phyloP scores from a whole-genome alignment of 2,113 vertebrate genomes.

The Trinectes maculatus region DNA sequence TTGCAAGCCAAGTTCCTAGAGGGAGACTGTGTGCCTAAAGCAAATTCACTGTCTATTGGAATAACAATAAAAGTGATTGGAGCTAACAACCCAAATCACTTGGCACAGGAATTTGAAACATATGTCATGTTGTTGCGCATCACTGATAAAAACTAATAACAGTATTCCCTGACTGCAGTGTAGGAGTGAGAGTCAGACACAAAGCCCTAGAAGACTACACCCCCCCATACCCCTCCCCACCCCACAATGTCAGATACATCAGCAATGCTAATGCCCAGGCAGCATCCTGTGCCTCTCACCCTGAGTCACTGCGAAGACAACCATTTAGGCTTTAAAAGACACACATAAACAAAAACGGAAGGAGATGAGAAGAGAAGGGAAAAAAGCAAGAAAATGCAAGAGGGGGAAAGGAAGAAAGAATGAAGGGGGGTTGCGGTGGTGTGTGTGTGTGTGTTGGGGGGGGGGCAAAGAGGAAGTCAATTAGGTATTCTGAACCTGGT shows the following conservation, averaged over 20 bases:
- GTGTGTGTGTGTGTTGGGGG: neutral
- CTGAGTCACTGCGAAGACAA: conserved; percentile 70
- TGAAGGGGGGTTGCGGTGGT: conserved; percentile 35
- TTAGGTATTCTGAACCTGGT: conserved; percentile 99
- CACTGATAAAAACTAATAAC: conserved; percentile 72
- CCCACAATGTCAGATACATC: conserved; percentile 67
- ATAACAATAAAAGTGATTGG: conserved; percentile 66
- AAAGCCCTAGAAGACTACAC: conserved; percentile 62
- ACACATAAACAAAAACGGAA: conserved; percentile 76
- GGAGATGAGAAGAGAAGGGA: conserved; percentile 53
- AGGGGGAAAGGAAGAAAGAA: conserved; percentile 59
- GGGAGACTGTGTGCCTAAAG: conserved; percentile 3
- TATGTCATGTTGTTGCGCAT: conserved; percentile 73
- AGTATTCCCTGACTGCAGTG: conserved; percentile 66
- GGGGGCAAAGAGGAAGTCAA: conserved; percentile 87
- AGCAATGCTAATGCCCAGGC: conserved; percentile 71
- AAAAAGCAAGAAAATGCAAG: conserved; percentile 51
- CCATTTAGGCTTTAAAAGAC: conserved; percentile 81
- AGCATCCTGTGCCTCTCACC: conserved; percentile 52
- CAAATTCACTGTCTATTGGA: conserved; percentile 24
- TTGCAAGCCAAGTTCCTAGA: conserved; percentile 38
- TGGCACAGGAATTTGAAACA: conserved; percentile 61
- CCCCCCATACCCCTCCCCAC: conserved; percentile 14
- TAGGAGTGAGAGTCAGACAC: conserved; percentile 68
- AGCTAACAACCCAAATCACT: conserved; percentile 66